Evolutionary conservation across 2,888 invertebrate species (phyloP).

Genomic region (Tribolium freemani): DNA sequence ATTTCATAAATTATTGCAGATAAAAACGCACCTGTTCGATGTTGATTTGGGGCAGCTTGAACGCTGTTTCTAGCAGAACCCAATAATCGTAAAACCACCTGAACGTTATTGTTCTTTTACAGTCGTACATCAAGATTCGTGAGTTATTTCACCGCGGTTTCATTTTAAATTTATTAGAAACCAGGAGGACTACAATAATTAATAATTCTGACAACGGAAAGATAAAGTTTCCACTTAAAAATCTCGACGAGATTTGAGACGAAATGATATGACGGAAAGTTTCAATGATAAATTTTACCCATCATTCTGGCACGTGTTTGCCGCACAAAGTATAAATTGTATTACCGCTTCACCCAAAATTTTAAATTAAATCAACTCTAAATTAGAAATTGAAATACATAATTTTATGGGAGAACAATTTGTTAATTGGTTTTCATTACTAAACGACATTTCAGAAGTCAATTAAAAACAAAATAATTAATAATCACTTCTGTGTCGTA

Average conservation of each 20-base stretch:
- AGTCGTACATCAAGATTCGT: not conserved
- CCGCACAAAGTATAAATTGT: conserved; percentile 9
- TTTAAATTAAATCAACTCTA: too few relatives aligned
- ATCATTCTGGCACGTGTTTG: conserved; percentile 19
- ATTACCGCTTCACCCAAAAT: conserved; percentile 1
- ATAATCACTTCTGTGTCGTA: too few relatives aligned
- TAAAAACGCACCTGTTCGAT: conserved; percentile 19
- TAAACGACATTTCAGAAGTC: not conserved
- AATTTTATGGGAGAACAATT: not conserved
- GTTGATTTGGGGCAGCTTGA: not conserved
- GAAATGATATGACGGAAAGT: conserved; percentile 15
- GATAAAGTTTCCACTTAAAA: not conserved
- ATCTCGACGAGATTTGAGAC: not conserved
- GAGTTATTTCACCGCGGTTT: too few relatives aligned
- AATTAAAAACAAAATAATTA: not conserved
- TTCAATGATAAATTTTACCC: conserved; percentile 9
- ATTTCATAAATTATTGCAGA: conserved; percentile 23
- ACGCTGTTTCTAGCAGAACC: not conserved
- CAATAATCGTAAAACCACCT: conserved; percentile 15
- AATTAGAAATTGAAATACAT: not conserved
- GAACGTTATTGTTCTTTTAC: not conserved
- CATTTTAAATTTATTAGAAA: not conserved
- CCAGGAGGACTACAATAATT: not conserved
- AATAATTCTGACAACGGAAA: not conserved
- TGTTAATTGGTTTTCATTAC: too few relatives aligned